Evolutionary conservation across 1,140 invertebrate genomes (phyloP).

Genomic region (Drosophila trapezifrons): DNA sequence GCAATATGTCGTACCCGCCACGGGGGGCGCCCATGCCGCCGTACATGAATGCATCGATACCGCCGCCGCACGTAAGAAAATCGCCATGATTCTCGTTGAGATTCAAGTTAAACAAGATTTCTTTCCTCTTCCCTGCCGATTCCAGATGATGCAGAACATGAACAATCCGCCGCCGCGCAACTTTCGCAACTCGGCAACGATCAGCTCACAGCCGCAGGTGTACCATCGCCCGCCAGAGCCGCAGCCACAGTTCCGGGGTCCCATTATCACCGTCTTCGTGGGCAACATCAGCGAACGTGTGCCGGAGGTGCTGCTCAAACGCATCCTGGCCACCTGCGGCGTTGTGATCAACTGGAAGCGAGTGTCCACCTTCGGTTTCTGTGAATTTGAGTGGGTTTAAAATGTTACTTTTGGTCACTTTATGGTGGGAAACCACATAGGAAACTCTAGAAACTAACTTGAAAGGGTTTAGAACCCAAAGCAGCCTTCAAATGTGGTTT

Average conservation of each 20-base stretch:
- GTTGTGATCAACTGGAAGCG: slow-evolving; percentile 98
- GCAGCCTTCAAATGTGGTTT: not conserved
- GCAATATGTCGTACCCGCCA: slow-evolving; percentile 79
- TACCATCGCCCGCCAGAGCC: slow-evolving; percentile 80
- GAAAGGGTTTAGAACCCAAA: no score
- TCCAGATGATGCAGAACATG: slow-evolving; percentile 85
- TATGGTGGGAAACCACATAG: not conserved
- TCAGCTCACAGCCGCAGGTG: slow-evolving; percentile 80
- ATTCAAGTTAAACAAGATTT: not conserved
- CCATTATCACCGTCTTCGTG: slow-evolving; percentile 97
- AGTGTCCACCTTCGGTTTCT: slow-evolving; percentile 99
- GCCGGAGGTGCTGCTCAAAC: slow-evolving; percentile 96
- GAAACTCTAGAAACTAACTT: no score
- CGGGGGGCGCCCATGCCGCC: slow-evolving; percentile 86
- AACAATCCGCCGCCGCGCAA: slow-evolving; percentile 83
- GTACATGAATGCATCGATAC: slow-evolving; percentile 86
- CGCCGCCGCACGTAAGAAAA: slow-evolving; percentile 83
- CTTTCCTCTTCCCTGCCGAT: not conserved
- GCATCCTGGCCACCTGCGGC: slow-evolving; percentile 95
- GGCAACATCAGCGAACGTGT: slow-evolving; percentile 98
- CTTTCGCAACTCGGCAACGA: slow-evolving; percentile 83
- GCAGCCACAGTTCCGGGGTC: slow-evolving; percentile 87
- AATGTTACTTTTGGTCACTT: not conserved
- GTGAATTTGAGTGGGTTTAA: slow-evolving; percentile 89
- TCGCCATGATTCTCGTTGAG: not conserved